These are phyloP conservation scores for Rhopalosiphum nymphaeae DNA, from an alignment of 2,888 invertebrate species.

Conservation along the genomic window DNA sequence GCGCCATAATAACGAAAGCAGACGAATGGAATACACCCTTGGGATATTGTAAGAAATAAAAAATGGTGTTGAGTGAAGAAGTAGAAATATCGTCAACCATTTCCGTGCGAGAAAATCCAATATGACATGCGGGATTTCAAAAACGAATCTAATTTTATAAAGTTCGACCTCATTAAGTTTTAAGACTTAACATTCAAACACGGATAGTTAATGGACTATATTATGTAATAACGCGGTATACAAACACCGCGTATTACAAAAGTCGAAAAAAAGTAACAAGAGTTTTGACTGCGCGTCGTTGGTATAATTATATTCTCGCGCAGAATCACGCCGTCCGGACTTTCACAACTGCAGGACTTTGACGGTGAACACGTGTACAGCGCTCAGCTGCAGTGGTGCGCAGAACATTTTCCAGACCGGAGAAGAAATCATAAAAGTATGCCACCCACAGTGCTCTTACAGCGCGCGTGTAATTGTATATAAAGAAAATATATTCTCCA, in stretches of 20 bases:
- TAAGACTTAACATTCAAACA: not conserved
- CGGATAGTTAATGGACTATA: not conserved
- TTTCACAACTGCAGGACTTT: conserved; percentile 5
- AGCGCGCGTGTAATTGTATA: not conserved
- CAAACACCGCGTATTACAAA: not conserved
- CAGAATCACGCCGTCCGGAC: not conserved
- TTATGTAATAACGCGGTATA: not conserved
- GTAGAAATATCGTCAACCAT: not conserved
- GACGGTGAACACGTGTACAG: conserved; percentile 4
- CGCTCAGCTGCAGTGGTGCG: not conserved
- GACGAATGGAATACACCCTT: not conserved
- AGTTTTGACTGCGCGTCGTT: not conserved
- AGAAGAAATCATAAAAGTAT: not conserved
- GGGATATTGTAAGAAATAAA: not conserved
- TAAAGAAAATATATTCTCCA: not conserved
- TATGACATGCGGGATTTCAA: not conserved
- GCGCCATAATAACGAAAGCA: not conserved
- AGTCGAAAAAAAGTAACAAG: not conserved
- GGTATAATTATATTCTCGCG: not conserved
- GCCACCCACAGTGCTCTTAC: not conserved
- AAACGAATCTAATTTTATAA: not conserved
- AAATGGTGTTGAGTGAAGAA: not conserved
- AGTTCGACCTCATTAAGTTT: not conserved
- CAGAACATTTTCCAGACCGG: conserved; percentile 5
- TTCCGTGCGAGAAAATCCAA: not conserved